These are phyloP conservation scores for Andrena dorsata DNA, from an alignment of 2,888 invertebrate species.

Conservation along the genomic window DNA sequence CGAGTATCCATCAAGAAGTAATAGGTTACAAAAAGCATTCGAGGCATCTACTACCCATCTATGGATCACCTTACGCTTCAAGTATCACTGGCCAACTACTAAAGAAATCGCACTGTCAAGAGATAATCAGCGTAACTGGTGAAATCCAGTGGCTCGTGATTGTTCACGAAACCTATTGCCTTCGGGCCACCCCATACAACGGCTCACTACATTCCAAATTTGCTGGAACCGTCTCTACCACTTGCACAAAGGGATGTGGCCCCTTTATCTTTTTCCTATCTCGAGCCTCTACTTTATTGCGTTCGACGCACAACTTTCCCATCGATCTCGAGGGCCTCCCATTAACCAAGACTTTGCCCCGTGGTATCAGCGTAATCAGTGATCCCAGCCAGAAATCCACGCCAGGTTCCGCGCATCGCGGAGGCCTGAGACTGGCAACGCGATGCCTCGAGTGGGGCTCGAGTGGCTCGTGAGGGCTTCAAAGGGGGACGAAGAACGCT, in stretches of 20 bases:
- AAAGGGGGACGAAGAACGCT: conserved; percentile 53
- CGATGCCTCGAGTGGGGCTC: conserved; percentile 37
- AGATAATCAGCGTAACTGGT: not conserved
- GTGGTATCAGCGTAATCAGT: conserved; percentile 68
- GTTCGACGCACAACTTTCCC: not conserved
- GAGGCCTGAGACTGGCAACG: conserved; percentile 57
- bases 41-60: no score
- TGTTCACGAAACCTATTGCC: not conserved
- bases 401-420: conserved; percentile 28
- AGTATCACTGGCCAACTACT: not conserved
- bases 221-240: not conserved
- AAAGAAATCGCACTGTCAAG: not conserved
- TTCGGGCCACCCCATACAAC: not conserved
- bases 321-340: not conserved
- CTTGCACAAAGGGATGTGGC: not conserved
- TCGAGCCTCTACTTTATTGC: not conserved
- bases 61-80: no score
- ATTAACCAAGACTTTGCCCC: conserved; percentile 43
- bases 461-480: conserved; percentile 33
- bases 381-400: conserved; percentile 48
- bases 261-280: not conserved
- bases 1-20: no score
- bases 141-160: not conserved
- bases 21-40: no score
- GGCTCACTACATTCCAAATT: not conserved